phyloP scores from a whole-genome alignment of 2,888 invertebrate species.

The Lasioglossum figueresi region DNA sequence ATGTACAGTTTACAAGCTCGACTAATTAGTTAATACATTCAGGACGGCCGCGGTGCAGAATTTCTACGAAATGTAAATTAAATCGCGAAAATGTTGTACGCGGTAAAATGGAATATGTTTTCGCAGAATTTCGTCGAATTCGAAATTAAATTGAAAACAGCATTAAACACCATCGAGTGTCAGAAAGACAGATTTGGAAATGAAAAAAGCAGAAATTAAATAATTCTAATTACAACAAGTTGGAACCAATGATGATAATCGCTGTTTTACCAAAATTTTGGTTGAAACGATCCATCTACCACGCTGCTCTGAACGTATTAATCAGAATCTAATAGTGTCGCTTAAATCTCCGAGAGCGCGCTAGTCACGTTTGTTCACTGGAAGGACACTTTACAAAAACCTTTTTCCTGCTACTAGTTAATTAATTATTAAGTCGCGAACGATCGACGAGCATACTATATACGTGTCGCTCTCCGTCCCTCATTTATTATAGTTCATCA shows the following conservation, averaged over 20 bases:
- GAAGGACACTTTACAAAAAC: constrained; percentile 78
- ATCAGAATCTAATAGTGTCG: constrained; percentile 49
- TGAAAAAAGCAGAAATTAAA: too few species aligned
- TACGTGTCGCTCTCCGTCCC: background rate
- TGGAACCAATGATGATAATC: background rate
- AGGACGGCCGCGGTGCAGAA: background rate
- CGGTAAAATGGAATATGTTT: background rate
- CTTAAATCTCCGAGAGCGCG: constrained; percentile 63
- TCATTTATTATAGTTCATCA: background rate
- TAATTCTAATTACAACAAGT: too few species aligned
- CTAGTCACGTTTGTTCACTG: constrained; percentile 70
- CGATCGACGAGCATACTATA: constrained; percentile 15
- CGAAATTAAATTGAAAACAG: background rate
- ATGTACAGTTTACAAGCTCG: constrained; percentile 64
- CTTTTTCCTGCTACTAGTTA: constrained; percentile 57
- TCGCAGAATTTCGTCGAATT: background rate
- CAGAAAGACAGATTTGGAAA: background rate
- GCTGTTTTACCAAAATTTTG: background rate
- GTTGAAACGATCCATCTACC: background rate
- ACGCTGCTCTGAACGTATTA: background rate
- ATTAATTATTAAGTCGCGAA: constrained; percentile 16
- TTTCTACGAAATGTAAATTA: background rate
- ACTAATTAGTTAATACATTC: constrained; percentile 42
- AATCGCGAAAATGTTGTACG: background rate
- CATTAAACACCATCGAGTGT: background rate